Evolutionary conservation across 2,888 invertebrate genomes (phyloP).

Genomic region (Caenorhabditis wallacei): DNA sequence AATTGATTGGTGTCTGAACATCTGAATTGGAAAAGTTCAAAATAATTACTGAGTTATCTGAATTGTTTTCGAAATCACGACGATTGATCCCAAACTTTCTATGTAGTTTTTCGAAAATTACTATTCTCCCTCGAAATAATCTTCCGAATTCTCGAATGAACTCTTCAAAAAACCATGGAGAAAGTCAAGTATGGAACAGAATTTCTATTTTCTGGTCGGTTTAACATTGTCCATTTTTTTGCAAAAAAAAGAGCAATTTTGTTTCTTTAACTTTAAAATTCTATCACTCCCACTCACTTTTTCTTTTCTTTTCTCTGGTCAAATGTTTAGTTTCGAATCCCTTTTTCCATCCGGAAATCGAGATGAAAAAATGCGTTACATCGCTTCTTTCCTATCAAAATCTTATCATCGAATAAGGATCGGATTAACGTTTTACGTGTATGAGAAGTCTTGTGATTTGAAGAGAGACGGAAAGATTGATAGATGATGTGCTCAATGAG

Average conservation of each 20-base stretch:
- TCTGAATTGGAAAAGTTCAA: background rate
- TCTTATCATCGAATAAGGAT: constrained; percentile 28
- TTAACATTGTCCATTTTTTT: constrained; percentile 25
- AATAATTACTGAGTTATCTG: too few species aligned
- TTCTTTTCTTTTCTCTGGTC: background rate
- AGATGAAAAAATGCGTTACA: constrained; percentile 19
- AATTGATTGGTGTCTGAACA: background rate
- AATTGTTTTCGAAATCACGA: too few species aligned
- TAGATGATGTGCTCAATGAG: constrained; percentile 30
- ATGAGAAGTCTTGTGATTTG: constrained; percentile 17
- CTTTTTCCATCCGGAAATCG: background rate
- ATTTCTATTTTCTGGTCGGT: constrained; percentile 21
- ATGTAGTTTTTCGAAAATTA: too few species aligned
- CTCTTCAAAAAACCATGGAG: background rate
- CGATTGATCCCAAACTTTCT: too few species aligned
- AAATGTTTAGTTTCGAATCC: constrained; percentile 4
- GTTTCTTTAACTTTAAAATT: constrained; percentile 5
- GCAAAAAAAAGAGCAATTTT: constrained; percentile 20
- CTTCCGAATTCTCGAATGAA: background rate
- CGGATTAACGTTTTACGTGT: background rate
- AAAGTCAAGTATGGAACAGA: constrained; percentile 37
- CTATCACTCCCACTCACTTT: constrained; percentile 36
- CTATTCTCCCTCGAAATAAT: background rate
- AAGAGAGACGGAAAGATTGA: constrained; percentile 16
- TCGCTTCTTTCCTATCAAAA: background rate